Evolutionary conservation across 2,888 invertebrate genomes (phyloP).

Genomic region (Lasioglossum morio): DNA sequence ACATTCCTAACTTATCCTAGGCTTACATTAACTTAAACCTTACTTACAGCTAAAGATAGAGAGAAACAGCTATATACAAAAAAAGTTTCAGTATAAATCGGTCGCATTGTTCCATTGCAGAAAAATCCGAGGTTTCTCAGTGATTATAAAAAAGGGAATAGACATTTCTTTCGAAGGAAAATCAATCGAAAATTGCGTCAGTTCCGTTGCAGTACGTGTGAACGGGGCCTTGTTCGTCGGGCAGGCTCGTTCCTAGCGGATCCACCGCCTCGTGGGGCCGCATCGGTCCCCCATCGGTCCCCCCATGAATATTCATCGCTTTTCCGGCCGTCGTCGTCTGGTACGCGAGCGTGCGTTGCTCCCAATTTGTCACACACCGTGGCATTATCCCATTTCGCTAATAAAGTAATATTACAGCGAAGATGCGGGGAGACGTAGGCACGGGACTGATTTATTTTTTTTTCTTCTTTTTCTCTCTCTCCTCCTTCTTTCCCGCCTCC

Average conservation of each 20-base stretch:
- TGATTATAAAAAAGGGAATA: not conserved
- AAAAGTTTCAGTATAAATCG: too few species aligned
- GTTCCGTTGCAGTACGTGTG: constrained; percentile 61
- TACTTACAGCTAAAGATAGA: too few species aligned
- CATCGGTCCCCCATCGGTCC: constrained; percentile 23
- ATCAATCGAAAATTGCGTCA: not conserved
- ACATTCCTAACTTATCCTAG: too few species aligned
- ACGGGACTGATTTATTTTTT: constrained; percentile 69
- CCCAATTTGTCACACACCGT: constrained; percentile 84
- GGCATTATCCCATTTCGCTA: constrained; percentile 83
- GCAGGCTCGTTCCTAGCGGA: constrained; percentile 45
- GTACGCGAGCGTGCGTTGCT: constrained; percentile 80
- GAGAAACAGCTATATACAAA: too few species aligned
- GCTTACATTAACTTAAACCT: too few species aligned
- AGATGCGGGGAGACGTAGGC: constrained; percentile 43
- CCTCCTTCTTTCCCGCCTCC: constrained; percentile 42
- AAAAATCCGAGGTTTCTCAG: not conserved
- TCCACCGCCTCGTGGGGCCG: constrained; percentile 46
- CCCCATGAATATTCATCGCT: constrained; percentile 82
- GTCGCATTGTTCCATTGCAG: not conserved
- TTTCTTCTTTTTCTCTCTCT: constrained; percentile 43
- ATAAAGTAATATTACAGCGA: constrained; percentile 80
- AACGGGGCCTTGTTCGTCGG: constrained; percentile 56
- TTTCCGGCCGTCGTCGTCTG: constrained; percentile 71
- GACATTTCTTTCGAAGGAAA: not conserved